These are phyloP conservation scores for Drosophila affinis DNA, from an alignment of 2,888 invertebrate species.

Conservation along the genomic window DNA sequence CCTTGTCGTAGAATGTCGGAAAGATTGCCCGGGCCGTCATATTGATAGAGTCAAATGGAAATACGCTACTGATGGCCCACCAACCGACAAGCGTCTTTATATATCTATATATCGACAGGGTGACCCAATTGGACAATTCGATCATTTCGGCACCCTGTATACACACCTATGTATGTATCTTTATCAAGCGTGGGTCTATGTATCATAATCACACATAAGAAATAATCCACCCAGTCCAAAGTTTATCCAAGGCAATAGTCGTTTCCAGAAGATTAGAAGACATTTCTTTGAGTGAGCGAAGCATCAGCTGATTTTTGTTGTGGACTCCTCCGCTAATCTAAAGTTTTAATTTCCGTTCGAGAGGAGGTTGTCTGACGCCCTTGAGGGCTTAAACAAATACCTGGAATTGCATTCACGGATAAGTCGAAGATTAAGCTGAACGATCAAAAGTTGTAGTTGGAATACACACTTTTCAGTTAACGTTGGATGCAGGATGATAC, in stretches of 20 bases:
- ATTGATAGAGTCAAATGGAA: slow-evolving; percentile 22
- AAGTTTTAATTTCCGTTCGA: background rate
- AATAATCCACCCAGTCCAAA: slow-evolving; percentile 32
- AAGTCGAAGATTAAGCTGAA: background rate
- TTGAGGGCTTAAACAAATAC: background rate
- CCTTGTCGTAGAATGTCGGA: slow-evolving; percentile 53
- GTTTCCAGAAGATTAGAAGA: slow-evolving; percentile 12
- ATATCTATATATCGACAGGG: slow-evolving; percentile 29
- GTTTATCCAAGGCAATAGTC: slow-evolving; percentile 14
- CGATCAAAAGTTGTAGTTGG: background rate
- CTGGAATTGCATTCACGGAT: background rate
- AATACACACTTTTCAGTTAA: no score
- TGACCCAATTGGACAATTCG: background rate
- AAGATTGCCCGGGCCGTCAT: slow-evolving; percentile 53
- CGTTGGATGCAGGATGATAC: no score
- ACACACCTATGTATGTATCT: background rate
- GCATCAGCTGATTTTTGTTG: slow-evolving; percentile 29
- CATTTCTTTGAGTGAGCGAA: background rate
- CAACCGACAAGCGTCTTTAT: slow-evolving; percentile 32
- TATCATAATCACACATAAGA: background rate
- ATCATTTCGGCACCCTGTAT: background rate
- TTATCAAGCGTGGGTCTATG: slow-evolving; percentile 1
- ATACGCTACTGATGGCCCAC: slow-evolving; percentile 25
- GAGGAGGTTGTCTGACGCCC: background rate
- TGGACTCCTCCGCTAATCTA: background rate